Conservation (phyloP, 2,888 invertebrate species). For the Sminthurinus aureus region DNA sequence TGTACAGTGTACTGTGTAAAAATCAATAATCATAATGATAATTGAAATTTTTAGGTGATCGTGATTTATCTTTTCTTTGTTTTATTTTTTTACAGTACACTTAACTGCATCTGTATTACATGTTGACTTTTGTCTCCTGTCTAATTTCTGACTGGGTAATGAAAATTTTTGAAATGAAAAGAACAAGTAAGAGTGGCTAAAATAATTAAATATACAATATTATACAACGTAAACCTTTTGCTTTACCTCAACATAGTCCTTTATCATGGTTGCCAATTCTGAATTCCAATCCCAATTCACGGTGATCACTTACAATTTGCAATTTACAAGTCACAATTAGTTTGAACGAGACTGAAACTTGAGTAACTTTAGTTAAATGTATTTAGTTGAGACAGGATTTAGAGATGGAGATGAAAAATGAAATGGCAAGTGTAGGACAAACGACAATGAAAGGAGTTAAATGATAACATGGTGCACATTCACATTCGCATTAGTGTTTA, state of each 20-base stretch:
- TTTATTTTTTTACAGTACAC: not conserved
- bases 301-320: no score
- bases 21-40: conserved; percentile 6
- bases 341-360: no score
- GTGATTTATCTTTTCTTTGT: not conserved
- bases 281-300: no score
- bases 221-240: no score
- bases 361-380: no score
- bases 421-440: not conserved
- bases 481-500: not conserved
- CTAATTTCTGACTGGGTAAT: no score
- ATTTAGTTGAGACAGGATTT: no score
- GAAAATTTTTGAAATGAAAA: not conserved
- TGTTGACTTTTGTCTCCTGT: not conserved
- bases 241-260: not conserved
- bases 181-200: no score
- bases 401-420: not conserved
- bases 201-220: not conserved
- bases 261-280: no score
- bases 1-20: not conserved
- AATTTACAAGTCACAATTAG: no score
- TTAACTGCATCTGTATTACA: not conserved
- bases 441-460: not conserved
- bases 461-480: not conserved
- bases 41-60: not conserved